Base-by-base conservation (phyloP, 2,113 vertebrate genomes). In the Gobius niger region DNA sequence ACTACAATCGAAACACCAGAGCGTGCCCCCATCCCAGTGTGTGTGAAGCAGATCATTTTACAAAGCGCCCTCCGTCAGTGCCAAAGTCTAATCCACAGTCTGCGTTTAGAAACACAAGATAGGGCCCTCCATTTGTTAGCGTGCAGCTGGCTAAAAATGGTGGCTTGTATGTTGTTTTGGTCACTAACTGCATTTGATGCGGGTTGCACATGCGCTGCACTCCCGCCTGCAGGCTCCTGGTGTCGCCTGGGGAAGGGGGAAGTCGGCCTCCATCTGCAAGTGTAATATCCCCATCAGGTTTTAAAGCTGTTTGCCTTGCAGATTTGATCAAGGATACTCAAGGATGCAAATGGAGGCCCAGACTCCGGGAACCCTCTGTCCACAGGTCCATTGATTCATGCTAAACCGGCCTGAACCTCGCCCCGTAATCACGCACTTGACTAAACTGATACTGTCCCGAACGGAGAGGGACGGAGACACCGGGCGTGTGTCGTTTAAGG, bases 211-310 rank as follows among this genome's bases (percentile, higher is more conserved):
- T 34, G 73, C 73, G 82, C 73, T 24, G 7, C 78, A 77, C 78
- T 78, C 75, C 79, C 85, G 82, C 84, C 82, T 70, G 50, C 24
- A 34, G 3, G 24, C 24, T 34, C 24, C 24, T 4, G 3, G 24
- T 34, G 5, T 34, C 24, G 82, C 77, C 75, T 59, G 65, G 73
- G 77, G 82, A 77, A 69, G 75, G 82, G 73, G 74, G 54, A 11
- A 65, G 81, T 77, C 81, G n/a, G 67, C 67, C 86, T 82, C 82
- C 83, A 88, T 90, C 90, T 90, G 90, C 86, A 90, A 87, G 88
- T 91, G 87, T 90, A 90, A 91, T 91, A 85, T 90, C 85, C 88
- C 90, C 84, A 83, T 88, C 87, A 89, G 85, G 87, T 89, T 88
- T 86, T 82, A 87, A 89, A 91, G 80, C 77, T 89, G 90, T 91